Evolutionary conservation across 2,888 invertebrate genomes (phyloP).

Genomic region (Drepanosiphum platanoidis): DNA sequence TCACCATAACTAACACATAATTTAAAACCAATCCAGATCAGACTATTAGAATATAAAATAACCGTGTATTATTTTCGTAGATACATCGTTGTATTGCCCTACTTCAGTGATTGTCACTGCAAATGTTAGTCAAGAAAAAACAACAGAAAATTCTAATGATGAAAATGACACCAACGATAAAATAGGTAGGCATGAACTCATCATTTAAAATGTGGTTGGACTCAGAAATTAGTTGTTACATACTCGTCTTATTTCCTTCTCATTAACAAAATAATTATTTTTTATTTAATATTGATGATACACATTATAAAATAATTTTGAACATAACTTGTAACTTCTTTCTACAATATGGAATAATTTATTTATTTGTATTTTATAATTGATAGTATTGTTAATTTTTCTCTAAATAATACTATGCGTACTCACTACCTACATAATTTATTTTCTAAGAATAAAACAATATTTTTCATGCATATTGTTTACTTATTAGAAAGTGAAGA

Average conservation of each 20-base stretch:
- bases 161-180: background rate
- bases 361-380: background rate
- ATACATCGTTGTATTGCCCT: constrained; percentile 32
- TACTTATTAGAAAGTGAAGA: constrained; percentile 65
- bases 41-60: too few species aligned
- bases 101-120: constrained; percentile 43
- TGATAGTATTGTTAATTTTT: background rate
- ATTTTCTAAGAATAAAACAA: too few species aligned
- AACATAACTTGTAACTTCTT: too few species aligned
- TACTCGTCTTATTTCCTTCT: background rate
- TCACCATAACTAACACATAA: too few species aligned
- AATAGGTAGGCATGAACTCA: constrained; percentile 3
- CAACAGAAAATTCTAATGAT: constrained; percentile 17
- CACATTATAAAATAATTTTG: too few species aligned
- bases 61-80: background rate
- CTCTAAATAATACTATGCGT: background rate
- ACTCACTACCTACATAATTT: background rate
- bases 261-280: background rate
- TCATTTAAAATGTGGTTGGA: background rate
- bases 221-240: background rate
- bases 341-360: background rate
- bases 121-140: constrained; percentile 46
- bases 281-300: too few species aligned
- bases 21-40: too few species aligned
- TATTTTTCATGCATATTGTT: background rate